Evolutionary conservation across 2,113 vertebrate species (phyloP), one percentile per base, ranked within the genome.

Genomic region (Circaetus gallicus): DNA sequence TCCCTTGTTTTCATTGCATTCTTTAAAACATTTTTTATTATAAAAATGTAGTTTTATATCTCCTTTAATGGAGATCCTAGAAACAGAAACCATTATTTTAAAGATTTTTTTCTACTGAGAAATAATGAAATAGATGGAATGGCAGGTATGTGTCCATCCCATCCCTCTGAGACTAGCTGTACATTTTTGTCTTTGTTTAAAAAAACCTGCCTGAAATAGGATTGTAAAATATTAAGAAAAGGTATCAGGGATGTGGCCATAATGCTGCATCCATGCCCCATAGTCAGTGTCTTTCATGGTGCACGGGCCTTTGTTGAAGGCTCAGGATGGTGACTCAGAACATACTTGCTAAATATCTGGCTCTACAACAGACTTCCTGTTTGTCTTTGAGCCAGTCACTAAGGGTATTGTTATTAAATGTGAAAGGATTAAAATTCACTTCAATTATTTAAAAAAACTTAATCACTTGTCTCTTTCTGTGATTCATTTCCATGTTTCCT

Each of bases 401-500:
- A 38, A 52, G 4, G 14, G 11, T 69, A 42, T 7, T 25, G 26
- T 72, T 95, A 86, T 59, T 71, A 94, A 88, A 83, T 31, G n/a
- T 25, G 28, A 86, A 90, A 78, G 19, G 59, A 95, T 78, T 93
- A 21, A 69, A 95, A 90, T 71, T 83, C 47, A 77, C 16, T 82
- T 76, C 66, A 88, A 34, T 90, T 91, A 67, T 86, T 86, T 34
- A 24, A 86, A 94, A 95, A 95, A 82, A 13, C 9, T 58, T 89
- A 82, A 93, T 86, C 63, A 58, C 47, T 95, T 86, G 8, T 81
- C n/a, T 94, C 62, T 93, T 78, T 36, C 67, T 89, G 29, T 95
- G 91, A 83, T 90, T 95, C 38, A 96, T 96, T 89, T 89, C 61
- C 73, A 18, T 91, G 83, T 95, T 94, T 95, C 86, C 84, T 80